phyloP scores from a whole-genome alignment of 2,113 vertebrate genomes.

The Ictidomys tridecemlineatus region DNA sequence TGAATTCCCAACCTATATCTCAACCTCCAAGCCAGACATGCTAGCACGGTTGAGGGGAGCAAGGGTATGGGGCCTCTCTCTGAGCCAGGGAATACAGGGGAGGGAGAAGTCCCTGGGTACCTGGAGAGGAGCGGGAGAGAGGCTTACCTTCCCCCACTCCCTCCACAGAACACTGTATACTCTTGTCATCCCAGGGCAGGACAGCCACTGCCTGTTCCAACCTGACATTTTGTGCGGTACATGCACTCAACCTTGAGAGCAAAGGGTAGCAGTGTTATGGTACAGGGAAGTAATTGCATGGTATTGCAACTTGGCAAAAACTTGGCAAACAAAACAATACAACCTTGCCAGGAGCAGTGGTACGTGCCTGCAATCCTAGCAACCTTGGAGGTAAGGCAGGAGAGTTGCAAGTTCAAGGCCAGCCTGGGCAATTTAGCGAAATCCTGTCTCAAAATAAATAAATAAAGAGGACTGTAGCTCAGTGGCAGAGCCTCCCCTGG shows the following conservation, averaged over 20 bases:
- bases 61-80: too few relatives aligned
- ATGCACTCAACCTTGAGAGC: not conserved
- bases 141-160: not conserved
- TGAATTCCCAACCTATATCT: not conserved
- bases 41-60: too few relatives aligned
- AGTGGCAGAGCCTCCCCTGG: not conserved
- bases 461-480: not conserved
- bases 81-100: too few relatives aligned
- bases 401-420: not conserved
- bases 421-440: not conserved
- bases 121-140: not conserved
- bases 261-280: not conserved
- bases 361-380: not conserved
- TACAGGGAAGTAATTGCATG: not conserved
- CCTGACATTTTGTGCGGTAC: too few relatives aligned
- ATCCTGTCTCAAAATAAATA: not conserved
- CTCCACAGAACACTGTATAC: rapidly evolving
- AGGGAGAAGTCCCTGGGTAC: too few relatives aligned
- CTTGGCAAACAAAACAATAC: not conserved
- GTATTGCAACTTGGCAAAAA: not conserved
- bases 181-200: not conserved
- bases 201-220: not conserved
- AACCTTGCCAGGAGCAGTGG: not conserved
- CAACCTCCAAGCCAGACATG: not conserved
- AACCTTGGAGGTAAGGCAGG: not conserved